Evolutionary conservation across 2,888 invertebrate genomes (phyloP).

Genomic region (Smittia sp.): DNA sequence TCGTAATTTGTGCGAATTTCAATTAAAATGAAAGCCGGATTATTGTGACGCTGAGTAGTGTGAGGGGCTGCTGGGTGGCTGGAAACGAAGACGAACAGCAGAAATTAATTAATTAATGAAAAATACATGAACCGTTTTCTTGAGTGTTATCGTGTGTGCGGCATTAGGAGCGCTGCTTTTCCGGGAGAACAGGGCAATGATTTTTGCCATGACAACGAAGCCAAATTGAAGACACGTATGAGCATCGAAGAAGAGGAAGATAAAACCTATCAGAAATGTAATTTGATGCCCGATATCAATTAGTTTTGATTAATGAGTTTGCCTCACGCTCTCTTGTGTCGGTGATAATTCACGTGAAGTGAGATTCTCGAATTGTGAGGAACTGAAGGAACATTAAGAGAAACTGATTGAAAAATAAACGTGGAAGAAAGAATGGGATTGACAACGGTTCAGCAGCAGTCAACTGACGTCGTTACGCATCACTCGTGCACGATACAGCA

Average conservation of each 20-base stretch:
- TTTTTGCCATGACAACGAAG: conserved; percentile 33
- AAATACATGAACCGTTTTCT: conserved; percentile 34
- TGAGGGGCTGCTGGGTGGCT: neutral
- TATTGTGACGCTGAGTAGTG: conserved; percentile 22
- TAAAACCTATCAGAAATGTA: conserved; percentile 20
- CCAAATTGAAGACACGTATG: conserved; percentile 12
- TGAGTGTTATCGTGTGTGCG: conserved; percentile 26
- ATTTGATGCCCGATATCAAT: conserved; percentile 38
- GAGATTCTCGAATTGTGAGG: neutral
- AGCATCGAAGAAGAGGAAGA: conserved; percentile 4
- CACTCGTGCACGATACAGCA: conserved; percentile 24
- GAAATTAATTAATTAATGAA: conserved; percentile 40
- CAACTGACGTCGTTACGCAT: conserved; percentile 14
- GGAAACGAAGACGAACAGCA: conserved; percentile 3
- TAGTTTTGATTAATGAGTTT: conserved; percentile 30
- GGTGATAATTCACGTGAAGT: conserved; percentile 6
- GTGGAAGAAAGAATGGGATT: conserved; percentile 23
- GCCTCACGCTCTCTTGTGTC: neutral
- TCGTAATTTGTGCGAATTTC: conserved; percentile 39
- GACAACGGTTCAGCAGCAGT: conserved; percentile 26
- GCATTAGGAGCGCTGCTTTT: neutral
- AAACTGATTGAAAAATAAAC: conserved; percentile 4
- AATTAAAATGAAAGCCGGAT: conserved; percentile 39
- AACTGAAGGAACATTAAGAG: neutral
- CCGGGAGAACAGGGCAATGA: neutral